Evolutionary conservation across 2,797 vertebrate genomes (phyloP).

Genomic region (Cyprinella venusta): DNA sequence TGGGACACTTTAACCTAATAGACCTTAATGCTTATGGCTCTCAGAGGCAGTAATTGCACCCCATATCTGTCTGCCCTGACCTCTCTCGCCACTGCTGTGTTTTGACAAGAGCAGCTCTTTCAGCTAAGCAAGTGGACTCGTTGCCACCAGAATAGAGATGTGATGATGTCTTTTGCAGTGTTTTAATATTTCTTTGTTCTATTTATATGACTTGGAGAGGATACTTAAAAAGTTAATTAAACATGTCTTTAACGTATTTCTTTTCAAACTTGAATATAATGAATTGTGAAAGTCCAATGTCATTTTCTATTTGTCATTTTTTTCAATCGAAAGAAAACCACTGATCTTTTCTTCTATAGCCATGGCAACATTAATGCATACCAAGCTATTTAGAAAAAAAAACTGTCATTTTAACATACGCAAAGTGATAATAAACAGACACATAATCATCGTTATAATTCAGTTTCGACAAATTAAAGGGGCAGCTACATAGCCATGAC

Average conservation of each 20-base stretch:
- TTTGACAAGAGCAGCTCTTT: conserved; percentile 71
- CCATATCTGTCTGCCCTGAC: conserved; percentile 77
- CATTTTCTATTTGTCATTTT: conserved; percentile 13
- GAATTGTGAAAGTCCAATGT: conserved; percentile 2
- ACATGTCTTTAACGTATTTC: not conserved
- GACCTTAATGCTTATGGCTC: conserved; percentile 75
- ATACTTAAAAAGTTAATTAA: not conserved
- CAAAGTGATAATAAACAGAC: not conserved
- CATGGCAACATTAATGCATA: conserved; percentile 1
- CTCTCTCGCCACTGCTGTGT: conserved; percentile 66
- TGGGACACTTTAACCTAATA: conserved; percentile 77
- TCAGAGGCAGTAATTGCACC: conserved; percentile 73
- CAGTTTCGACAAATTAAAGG: not conserved
- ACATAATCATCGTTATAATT: not conserved
- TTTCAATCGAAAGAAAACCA: not conserved
- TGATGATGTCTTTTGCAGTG: not conserved
- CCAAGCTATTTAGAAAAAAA: not conserved
- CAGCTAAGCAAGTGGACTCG: conserved; percentile 63
- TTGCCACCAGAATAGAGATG: conserved; percentile 62
- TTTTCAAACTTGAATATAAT: not conserved
- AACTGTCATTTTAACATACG: not conserved
- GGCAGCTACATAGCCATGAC: not conserved
- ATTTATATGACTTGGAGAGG: not conserved
- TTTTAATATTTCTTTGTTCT: not conserved
- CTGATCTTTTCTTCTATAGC: not conserved